A percentile compares a stretch with the other conserved stretches of the same genome.
Evolutionary conservation across 2,797 vertebrate genomes (phyloP).

Genomic region (Myotis daubentonii): DNA sequence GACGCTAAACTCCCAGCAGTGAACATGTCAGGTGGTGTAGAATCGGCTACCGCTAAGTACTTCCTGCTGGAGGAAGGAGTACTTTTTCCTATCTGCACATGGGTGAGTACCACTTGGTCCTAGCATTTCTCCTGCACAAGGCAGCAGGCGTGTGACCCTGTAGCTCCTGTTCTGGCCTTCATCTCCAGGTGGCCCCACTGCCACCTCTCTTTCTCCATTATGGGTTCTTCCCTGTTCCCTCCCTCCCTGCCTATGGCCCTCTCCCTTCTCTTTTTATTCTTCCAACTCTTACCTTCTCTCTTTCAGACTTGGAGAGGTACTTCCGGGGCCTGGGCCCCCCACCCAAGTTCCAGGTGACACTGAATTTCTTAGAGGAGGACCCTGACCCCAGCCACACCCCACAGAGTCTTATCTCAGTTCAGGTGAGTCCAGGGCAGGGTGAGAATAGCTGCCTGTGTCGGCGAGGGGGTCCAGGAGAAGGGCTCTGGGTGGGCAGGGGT

Average conservation of each 20-base stretch:
- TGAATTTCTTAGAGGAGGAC: slow-evolving; percentile 91
- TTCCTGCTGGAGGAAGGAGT: not conserved
- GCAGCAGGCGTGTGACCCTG: not conserved
- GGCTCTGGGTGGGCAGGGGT: not conserved
- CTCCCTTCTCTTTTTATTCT: not conserved
- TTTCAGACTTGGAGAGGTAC: slow-evolving; percentile 85
- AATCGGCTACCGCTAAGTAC: not conserved
- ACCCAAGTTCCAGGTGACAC: slow-evolving; percentile 87
- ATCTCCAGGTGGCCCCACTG: not conserved
- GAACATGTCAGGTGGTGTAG: not conserved
- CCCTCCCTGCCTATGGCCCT: not conserved
- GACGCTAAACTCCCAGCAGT: not conserved
- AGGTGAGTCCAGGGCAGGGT: slow-evolving; percentile 73
- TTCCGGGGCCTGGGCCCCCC: slow-evolving; percentile 77
- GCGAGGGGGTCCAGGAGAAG: not conserved
- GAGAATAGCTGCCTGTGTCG: not conserved
- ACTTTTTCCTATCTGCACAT: not conserved
- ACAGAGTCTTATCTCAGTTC: slow-evolving; percentile 88
- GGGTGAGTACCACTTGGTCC: not conserved
- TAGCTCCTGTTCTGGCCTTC: not conserved
- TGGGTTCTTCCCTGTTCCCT: not conserved
- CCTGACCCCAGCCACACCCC: slow-evolving; percentile 72
- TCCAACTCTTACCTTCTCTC: not conserved
- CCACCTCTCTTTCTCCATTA: not conserved
- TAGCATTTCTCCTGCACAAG: not conserved